phyloP scores from a whole-genome alignment of 2,113 vertebrate genomes.

The Jaculus jaculus region DNA sequence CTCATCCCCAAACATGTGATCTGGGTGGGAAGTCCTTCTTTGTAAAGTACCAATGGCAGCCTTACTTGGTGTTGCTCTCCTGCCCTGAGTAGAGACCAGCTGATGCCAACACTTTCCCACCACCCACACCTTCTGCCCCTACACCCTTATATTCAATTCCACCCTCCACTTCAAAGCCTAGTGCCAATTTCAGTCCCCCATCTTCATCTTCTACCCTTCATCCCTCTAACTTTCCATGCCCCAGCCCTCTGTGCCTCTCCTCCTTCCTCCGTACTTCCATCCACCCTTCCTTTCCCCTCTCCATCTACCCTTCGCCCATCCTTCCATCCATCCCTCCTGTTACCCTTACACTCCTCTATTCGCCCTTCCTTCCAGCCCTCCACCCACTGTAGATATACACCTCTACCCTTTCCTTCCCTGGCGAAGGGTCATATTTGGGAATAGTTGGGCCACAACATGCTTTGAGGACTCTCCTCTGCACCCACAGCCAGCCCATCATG shows the following conservation, averaged over 20 bases:
- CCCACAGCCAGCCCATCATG: neutral
- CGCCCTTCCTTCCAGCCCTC: too few species aligned
- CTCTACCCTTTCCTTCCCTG: too few species aligned
- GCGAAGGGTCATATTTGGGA: neutral
- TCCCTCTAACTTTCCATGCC: neutral
- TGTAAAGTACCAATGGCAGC: neutral
- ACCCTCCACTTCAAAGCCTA: too few species aligned
- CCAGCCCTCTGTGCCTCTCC: neutral
- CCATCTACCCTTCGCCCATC: neutral
- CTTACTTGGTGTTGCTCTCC: too few species aligned
- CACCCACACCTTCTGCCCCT: too few species aligned
- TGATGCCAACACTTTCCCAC: neutral
- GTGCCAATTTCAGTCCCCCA: too few species aligned
- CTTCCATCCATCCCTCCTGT: too few species aligned
- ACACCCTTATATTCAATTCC: too few species aligned
- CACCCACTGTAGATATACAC: too few species aligned
- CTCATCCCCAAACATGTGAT: neutral
- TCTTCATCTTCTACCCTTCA: too few species aligned
- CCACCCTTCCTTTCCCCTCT: neutral
- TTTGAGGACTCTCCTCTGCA: neutral
- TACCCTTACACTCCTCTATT: too few species aligned
- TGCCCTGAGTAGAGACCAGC: neutral
- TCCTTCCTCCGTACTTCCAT: fast-evolving
- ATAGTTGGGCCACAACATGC: neutral
- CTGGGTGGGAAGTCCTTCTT: neutral